phyloP scores from a whole-genome alignment of 2,113 vertebrate species.

The Nerophis ophidion region DNA sequence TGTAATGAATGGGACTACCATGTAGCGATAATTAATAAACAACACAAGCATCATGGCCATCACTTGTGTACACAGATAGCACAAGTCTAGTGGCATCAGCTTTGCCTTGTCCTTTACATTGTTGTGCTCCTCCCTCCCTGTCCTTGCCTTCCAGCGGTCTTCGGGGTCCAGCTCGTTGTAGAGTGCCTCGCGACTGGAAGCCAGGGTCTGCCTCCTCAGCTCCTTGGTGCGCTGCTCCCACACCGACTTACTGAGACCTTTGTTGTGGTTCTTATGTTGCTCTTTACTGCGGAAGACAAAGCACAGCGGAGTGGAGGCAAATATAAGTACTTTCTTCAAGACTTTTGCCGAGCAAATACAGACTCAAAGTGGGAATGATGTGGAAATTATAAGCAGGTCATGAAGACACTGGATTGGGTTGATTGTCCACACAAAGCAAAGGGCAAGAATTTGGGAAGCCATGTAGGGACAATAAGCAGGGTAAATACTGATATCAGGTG shows the following conservation, averaged over 20 bases:
- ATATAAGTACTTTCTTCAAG: conserved; percentile 11
- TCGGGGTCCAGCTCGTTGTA: conserved; percentile 87
- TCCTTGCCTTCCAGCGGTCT: conserved; percentile 84
- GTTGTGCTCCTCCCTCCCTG: conserved; percentile 55
- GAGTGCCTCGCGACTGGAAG: conserved; percentile 87
- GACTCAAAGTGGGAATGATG: conserved; percentile 38
- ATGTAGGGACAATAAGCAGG: conserved; percentile 34
- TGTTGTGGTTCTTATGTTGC: conserved; percentile 88
- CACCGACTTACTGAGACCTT: conserved; percentile 77
- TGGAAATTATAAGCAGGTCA: conserved; percentile 46
- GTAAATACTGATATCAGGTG: conserved; percentile 33
- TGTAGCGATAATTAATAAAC: background rate
- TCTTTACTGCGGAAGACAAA: conserved; percentile 80
- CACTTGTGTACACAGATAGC: conserved; percentile 68
- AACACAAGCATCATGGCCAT: conserved; percentile 18
- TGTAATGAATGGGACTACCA: background rate
- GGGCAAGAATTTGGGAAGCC: conserved; percentile 43
- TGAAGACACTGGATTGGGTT: conserved; percentile 42
- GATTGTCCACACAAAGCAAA: conserved; percentile 46
- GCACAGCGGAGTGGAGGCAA: conserved; percentile 15
- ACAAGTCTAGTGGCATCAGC: conserved; percentile 59
- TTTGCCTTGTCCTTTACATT: conserved; percentile 70
- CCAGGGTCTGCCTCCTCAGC: conserved; percentile 86
- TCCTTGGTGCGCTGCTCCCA: conserved; percentile 95
- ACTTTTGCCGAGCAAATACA: conserved; percentile 13